These are phyloP conservation scores for Drosophila murphyi DNA, from an alignment of 1,140 invertebrate genomes.

Conservation along the genomic window DNA sequence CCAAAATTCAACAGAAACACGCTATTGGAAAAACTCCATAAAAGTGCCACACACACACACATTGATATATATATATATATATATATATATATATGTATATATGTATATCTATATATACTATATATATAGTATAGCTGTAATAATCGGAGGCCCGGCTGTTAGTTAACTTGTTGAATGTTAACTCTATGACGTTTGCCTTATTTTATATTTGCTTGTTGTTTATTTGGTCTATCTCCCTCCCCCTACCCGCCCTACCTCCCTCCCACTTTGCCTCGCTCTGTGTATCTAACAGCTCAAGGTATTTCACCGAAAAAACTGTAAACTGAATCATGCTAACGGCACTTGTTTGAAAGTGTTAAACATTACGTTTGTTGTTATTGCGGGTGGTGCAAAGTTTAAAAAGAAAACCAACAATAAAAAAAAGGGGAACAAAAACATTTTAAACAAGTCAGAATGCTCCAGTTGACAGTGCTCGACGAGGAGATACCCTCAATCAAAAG, in stretches of 20 bases:
- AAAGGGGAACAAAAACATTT: constrained; percentile 8
- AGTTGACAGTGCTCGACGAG: too few relatives aligned
- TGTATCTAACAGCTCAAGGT: constrained; percentile 4
- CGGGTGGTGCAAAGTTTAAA: constrained; percentile 62
- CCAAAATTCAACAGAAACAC: neutral
- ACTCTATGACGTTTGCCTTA: constrained; percentile 11
- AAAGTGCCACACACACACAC: neutral
- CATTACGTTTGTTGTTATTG: constrained; percentile 38
- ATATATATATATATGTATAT: neutral
- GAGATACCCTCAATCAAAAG: too few relatives aligned
- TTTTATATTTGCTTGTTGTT: constrained; percentile 11
- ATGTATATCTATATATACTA: neutral
- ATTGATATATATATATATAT: neutral
- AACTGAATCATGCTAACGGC: constrained; percentile 52
- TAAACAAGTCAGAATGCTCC: constrained; percentile 11
- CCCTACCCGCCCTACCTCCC: neutral
- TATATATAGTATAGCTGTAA: neutral
- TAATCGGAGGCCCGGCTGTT: constrained; percentile 14
- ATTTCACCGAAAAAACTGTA: constrained; percentile 41
- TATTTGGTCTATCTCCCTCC: neutral
- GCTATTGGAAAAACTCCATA: constrained; percentile 1
- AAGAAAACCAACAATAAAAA: constrained; percentile 1
- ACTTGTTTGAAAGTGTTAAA: constrained; percentile 41
- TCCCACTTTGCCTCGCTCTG: neutral
- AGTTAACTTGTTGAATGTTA: constrained; percentile 17